phyloP scores from a whole-genome alignment of 2,888 invertebrate genomes.

The Myopa testacea region DNA sequence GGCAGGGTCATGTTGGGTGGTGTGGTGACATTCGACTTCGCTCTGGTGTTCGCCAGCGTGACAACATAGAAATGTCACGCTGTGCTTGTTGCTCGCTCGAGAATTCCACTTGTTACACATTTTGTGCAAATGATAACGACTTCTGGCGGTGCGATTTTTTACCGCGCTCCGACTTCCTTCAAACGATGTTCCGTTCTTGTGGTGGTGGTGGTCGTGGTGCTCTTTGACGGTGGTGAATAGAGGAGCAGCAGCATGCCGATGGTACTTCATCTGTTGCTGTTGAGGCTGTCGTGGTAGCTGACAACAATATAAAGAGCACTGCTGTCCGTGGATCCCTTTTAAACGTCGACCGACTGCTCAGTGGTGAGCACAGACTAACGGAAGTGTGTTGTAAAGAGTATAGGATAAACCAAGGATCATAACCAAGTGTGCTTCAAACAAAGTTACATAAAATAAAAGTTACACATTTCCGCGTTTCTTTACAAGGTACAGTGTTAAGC shows the following conservation, averaged over 20 bases:
- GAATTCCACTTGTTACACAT: conserved; percentile 56
- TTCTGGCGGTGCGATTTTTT: conserved; percentile 14
- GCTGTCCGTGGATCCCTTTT: conserved; percentile 58
- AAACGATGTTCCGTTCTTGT: conserved; percentile 29
- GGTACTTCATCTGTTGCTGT: conserved; percentile 30
- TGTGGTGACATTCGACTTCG: conserved; percentile 23
- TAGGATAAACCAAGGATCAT: background rate
- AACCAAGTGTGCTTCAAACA: background rate
- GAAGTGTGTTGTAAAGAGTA: background rate
- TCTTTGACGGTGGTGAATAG: conserved; percentile 31
- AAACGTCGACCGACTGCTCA: conserved; percentile 66
- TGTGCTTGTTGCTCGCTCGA: background rate
- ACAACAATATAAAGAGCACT: conserved; percentile 59
- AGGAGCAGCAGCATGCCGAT: conserved; percentile 6
- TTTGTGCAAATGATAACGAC: conserved; percentile 29
- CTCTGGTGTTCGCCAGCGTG: conserved; percentile 10
- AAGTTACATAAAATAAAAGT: background rate
- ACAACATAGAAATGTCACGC: conserved; percentile 14
- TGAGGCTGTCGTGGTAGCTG: conserved; percentile 36
- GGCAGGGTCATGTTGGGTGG: background rate
- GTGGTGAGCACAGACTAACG: conserved; percentile 55
- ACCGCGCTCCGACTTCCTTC: conserved; percentile 19
- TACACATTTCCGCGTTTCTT: background rate
- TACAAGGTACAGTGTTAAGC: no score
- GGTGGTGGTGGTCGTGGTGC: conserved; percentile 37